Conservation (phyloP, 2,113 vertebrate species). For the Taxidea taxus region DNA sequence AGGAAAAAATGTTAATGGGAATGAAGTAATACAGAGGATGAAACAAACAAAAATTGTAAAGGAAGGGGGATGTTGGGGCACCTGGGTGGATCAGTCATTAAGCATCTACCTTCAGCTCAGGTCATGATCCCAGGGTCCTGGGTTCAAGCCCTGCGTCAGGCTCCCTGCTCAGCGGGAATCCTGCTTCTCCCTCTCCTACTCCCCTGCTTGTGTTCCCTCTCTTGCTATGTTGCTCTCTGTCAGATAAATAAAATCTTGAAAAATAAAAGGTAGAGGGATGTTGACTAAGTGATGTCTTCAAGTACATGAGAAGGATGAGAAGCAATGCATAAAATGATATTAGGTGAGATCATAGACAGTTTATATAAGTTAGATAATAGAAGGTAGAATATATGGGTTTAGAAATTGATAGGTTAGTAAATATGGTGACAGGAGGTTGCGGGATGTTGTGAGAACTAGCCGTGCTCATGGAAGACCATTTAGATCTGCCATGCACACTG, state of each 20-base stretch:
- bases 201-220: too few species aligned
- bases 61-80: not conserved
- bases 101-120: too few species aligned
- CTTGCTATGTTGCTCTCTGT: too few species aligned
- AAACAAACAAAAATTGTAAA: not conserved
- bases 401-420: not conserved
- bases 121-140: too few species aligned
- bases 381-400: not conserved
- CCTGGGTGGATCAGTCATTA: too few species aligned
- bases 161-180: too few species aligned
- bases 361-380: not conserved
- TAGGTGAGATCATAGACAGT: not conserved
- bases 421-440: not conserved
- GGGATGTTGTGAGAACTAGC: not conserved
- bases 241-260: too few species aligned
- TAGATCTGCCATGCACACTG: not conserved
- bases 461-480: not conserved
- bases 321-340: not conserved
- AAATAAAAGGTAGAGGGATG: not conserved
- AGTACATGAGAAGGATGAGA: not conserved
- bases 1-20: not conserved
- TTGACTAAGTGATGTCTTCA: not conserved
- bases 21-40: not conserved
- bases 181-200: too few species aligned
- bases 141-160: too few species aligned